Evolutionary conservation across 2,888 invertebrate genomes (phyloP), one percentile per base, ranked within the genome.

Genomic region (Vesta saturnalis): DNA sequence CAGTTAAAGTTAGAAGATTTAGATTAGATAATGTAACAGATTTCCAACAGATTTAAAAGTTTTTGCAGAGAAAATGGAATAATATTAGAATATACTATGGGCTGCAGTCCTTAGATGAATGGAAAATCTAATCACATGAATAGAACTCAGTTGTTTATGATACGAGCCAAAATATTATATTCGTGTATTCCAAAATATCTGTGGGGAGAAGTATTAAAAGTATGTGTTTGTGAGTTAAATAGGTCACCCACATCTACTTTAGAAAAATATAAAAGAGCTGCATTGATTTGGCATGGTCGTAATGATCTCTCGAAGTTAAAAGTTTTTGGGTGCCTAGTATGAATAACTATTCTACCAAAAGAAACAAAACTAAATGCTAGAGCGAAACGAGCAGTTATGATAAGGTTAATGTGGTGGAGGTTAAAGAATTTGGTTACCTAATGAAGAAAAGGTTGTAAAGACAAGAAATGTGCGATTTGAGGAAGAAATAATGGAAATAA

Each of bases 311-410:
- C 30, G 10, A 30, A 30, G 10, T 30, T 30, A 10, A 68, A 67
- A 69, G 58, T 74, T 58, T 77, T 75, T 70, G 73, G 74, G 64
- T 69, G 72, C 59, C 67, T 58, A 69, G 72, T 72, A 49, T 76
- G 74, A 70, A 57, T 64, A 57, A 62, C 65, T 8, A 30, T 10
- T 6, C 4, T 46, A 5, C n/a, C n/a, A n/a, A n/a, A n/a, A n/a
- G n/a, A n/a, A n/a, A n/a, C n/a, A n/a, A n/a, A n/a, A n/a, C n/a
- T n/a, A n/a, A n/a, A n/a, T n/a, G n/a, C n/a, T n/a, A n/a, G n/a
- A n/a, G n/a, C n/a, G n/a, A n/a, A n/a, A n/a, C n/a, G n/a, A n/a
- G n/a, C n/a, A n/a, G n/a, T n/a, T n/a, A n/a, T n/a, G n/a, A n/a
- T n/a, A n/a, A n/a, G n/a, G n/a, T n/a, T n/a, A n/a, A n/a, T n/a